Conservation (phyloP, 1,140 invertebrate genomes). For the Probaryconus sp. region DNA sequence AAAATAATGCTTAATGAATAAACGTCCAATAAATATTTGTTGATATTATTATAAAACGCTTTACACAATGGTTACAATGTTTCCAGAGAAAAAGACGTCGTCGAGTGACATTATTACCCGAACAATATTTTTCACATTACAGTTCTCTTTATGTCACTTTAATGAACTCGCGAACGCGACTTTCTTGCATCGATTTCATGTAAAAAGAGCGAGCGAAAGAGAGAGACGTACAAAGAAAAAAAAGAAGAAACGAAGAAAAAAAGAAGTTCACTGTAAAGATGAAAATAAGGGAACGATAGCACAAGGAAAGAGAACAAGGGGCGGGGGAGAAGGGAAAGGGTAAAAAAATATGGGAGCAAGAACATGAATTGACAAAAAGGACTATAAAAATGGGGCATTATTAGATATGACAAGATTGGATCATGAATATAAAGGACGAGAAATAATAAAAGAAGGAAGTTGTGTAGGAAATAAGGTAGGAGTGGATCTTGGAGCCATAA, state of each 20-base stretch:
- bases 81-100: too few relatives aligned
- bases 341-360: constrained; percentile 13
- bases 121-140: too few relatives aligned
- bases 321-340: neutral
- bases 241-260: neutral
- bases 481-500: constrained; percentile 27
- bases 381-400: constrained; percentile 36
- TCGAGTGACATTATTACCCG: too few relatives aligned
- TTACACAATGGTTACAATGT: too few relatives aligned
- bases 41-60: too few relatives aligned
- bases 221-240: neutral
- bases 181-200: too few relatives aligned
- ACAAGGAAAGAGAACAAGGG: too few relatives aligned
- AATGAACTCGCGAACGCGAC: neutral
- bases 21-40: too few relatives aligned
- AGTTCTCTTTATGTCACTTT: too few relatives aligned
- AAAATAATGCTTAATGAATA: too few relatives aligned
- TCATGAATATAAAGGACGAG: constrained; percentile 41
- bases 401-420: constrained; percentile 41
- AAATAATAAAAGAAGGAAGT: constrained; percentile 11
- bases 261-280: neutral
- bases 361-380: constrained; percentile 16
- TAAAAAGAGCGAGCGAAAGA: too few relatives aligned
- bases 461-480: neutral
- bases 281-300: constrained; percentile 17